Conservation (phyloP, 2,797 vertebrate species). For the Hydrocynus forskahlii region DNA sequence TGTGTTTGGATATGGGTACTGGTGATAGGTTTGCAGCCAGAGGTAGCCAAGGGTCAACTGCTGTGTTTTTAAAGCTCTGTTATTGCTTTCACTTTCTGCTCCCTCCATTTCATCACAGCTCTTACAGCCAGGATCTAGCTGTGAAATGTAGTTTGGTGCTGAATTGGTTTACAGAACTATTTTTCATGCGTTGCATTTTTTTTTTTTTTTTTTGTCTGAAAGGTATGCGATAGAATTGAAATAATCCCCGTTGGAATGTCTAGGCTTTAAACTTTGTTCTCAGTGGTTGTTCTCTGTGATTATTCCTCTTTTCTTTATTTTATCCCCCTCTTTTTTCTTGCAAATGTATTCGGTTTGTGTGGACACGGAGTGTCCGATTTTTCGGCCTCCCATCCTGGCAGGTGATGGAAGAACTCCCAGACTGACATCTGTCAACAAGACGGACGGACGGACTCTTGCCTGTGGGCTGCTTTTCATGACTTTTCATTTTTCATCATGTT, state of each 20-base stretch:
- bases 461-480: constrained; percentile 83
- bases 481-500: constrained; percentile 89
- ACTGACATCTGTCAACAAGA: constrained; percentile 89
- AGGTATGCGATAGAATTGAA: neutral
- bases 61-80: constrained; percentile 85
- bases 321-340: neutral
- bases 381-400: constrained; percentile 78
- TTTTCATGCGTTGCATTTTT: neutral
- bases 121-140: constrained; percentile 7
- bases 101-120: constrained; percentile 36
- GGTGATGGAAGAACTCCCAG: constrained; percentile 84
- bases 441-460: constrained; percentile 83
- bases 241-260: neutral
- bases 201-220: neutral
- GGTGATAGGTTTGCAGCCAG: constrained; percentile 95
- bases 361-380: constrained; percentile 48
- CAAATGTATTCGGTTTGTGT: constrained; percentile 51
- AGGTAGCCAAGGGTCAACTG: constrained; percentile 92
- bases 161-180: neutral
- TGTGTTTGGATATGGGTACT: constrained; percentile 95
- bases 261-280: constrained; percentile 10
- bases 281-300: constrained; percentile 58
- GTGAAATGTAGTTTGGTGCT: constrained; percentile 5
- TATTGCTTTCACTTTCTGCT: constrained; percentile 58
- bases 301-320: constrained; percentile 44